phyloP scores from a whole-genome alignment of 2,797 vertebrate species.

The Graptemys geographica region DNA sequence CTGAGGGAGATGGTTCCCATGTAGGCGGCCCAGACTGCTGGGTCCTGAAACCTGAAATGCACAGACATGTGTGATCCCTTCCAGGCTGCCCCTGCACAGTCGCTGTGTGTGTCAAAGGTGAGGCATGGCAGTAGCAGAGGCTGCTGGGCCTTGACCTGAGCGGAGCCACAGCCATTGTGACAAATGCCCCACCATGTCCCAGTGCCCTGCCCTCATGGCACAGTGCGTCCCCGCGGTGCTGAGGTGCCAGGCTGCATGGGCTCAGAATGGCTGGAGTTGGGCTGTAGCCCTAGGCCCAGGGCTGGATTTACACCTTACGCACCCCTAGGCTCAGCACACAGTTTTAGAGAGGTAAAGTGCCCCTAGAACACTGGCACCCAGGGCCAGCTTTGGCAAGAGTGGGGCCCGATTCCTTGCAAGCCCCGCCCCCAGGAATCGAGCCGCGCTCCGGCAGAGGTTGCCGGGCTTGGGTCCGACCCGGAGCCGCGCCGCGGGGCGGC shows the following conservation, averaged over 20 bases:
- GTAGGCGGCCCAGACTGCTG: constrained; percentile 85
- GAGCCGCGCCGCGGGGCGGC: too few relatives aligned
- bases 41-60: constrained; percentile 78
- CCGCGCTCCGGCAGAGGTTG: too few relatives aligned
- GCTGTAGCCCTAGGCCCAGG: background rate
- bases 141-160: background rate
- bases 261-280: background rate
- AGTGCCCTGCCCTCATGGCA: background rate
- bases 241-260: background rate
- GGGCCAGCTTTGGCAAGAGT: too few relatives aligned
- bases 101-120: background rate
- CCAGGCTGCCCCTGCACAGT: background rate
- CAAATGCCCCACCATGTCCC: too few relatives aligned
- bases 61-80: fast-evolving
- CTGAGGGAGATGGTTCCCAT: constrained; percentile 85
- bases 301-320: too few relatives aligned
- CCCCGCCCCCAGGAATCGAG: too few relatives aligned
- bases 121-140: background rate
- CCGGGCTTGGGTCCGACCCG: too few relatives aligned
- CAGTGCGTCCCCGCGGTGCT: fast-evolving
- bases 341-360: too few relatives aligned
- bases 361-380: too few relatives aligned
- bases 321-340: too few relatives aligned
- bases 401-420: too few relatives aligned
- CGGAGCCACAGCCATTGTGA: background rate